Evolutionary conservation across 2,888 invertebrate species (phyloP), one percentile per base, ranked within the genome.

Genomic region (Thera obeliscata): DNA sequence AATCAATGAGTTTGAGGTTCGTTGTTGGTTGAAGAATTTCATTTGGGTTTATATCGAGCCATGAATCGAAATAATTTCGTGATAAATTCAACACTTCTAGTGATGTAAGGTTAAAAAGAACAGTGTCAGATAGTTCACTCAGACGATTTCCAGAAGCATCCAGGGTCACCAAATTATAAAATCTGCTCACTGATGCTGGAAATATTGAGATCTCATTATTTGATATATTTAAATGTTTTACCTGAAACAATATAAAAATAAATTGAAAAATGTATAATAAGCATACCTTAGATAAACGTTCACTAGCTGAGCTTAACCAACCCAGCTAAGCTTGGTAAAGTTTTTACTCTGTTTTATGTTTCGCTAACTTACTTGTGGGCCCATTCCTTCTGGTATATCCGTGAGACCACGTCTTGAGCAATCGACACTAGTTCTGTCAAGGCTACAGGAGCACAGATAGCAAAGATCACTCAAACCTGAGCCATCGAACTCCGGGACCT

Each of bases 221-320:
- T 3, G 96, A 96, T 64, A 97, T 83, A 79, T 97, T 96, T 71
- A 97, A 85, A 38, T 91, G 91, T 75, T 94, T 94, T 41, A 96
- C 95, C 96, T 96, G 90, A 76, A 92, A 92, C 7, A 2, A 22
- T 22, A 50, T 7, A 33, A 67, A 57, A 58, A 35, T 11, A 57
- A 36, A 33, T 5, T 6, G 7, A 38, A 46, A n/a, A 46, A 48
- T 11, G 7, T 11, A 0, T 22, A 22, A 22, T 22, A 22, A 22
- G 22, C 22, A 22, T 22, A 22, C 22, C 22, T 22, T 22, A 22
- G 22, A 22, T 1, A 22, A 22, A 22, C 22, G 22, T 22, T 22
- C 22, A 22, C 22, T 22, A 1, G 22, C 22, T 22, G 22, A 22
- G 22, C 22, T 22, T 22, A 22, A 22, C 22, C 22, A 22, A 22